phyloP scores from a whole-genome alignment of 2,113 vertebrate species.

The Aegypius monachus region DNA sequence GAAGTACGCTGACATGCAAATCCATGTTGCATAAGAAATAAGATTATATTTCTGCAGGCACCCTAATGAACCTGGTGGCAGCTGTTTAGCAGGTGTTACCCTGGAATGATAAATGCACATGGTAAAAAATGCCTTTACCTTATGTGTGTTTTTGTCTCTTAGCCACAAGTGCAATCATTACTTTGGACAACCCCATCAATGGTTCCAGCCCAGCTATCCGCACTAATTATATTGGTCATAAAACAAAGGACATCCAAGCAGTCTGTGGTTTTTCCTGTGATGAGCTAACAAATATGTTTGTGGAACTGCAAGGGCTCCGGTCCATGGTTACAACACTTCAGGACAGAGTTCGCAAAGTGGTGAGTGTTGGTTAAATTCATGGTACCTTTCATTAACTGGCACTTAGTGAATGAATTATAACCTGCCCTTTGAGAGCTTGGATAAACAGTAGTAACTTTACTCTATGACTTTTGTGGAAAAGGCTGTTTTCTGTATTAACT shows the following conservation, averaged over 20 bases:
- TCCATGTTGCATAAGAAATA: slow-evolving; percentile 4
- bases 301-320: slow-evolving; percentile 88
- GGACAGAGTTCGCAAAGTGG: slow-evolving; percentile 88
- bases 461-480: background rate
- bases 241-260: slow-evolving; percentile 88
- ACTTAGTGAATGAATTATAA: background rate
- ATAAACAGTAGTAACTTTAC: background rate
- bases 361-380: slow-evolving; percentile 67
- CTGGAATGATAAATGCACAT: background rate
- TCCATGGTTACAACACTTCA: slow-evolving; percentile 87
- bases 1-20: slow-evolving; percentile 24
- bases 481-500: background rate
- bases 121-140: background rate
- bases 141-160: slow-evolving; percentile 11
- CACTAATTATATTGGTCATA: slow-evolving; percentile 91
- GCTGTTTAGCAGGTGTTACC: slow-evolving; percentile 43
- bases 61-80: background rate
- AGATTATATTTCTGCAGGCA: slow-evolving; percentile 30
- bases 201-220: slow-evolving; percentile 93
- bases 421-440: background rate
- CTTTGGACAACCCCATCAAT: slow-evolving; percentile 88
- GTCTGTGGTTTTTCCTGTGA: slow-evolving; percentile 94
- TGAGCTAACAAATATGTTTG: slow-evolving; percentile 88
- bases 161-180: slow-evolving; percentile 80
- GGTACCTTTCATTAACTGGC: background rate